Conservation (phyloP, 2,797 vertebrate species). For the Miichthys miiuy region DNA sequence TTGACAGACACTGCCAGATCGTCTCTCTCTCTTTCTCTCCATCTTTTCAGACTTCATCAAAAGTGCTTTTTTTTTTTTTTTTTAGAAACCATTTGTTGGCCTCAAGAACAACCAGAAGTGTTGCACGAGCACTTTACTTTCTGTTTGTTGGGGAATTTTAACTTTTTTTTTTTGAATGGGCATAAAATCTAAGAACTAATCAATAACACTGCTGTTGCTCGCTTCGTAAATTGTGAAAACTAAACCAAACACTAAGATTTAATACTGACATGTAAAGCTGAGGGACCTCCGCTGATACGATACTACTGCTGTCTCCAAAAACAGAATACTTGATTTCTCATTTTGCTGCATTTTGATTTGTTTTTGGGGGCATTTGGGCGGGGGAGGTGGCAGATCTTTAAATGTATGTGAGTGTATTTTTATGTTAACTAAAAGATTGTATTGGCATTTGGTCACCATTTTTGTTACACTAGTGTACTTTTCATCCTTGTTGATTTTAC, state of each 20-base stretch:
- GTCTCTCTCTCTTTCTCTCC: conserved; percentile 62
- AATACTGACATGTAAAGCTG: conserved; percentile 56
- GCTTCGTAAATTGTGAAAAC: conserved; percentile 41
- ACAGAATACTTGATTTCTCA: conserved; percentile 79
- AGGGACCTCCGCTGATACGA: conserved; percentile 71
- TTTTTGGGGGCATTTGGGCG: conserved; percentile 57
- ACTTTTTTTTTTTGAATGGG: conserved; percentile 36
- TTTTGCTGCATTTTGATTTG: conserved; percentile 84
- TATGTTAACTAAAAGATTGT: conserved; percentile 89
- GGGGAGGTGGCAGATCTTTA: conserved; percentile 78
- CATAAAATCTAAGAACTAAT: conserved; percentile 55
- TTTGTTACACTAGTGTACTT: conserved; percentile 88
- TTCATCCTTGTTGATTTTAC: conserved; percentile 87
- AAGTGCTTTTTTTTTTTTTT: conserved; percentile 76
- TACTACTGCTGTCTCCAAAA: conserved; percentile 84
- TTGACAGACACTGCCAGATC: conserved; percentile 79
- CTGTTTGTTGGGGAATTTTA: conserved; percentile 52
- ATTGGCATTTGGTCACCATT: conserved; percentile 85
- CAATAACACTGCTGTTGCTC: conserved; percentile 59
- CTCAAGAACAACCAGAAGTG: conserved; percentile 82
- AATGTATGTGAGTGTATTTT: conserved; percentile 85
- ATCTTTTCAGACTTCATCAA: conserved; percentile 45
- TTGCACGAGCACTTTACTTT: conserved; percentile 87
- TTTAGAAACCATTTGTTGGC: conserved; percentile 74
- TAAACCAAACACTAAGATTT: conserved; percentile 71